phyloP scores from a whole-genome alignment of 2,113 vertebrate genomes.

The Mormyrus iriodes region DNA sequence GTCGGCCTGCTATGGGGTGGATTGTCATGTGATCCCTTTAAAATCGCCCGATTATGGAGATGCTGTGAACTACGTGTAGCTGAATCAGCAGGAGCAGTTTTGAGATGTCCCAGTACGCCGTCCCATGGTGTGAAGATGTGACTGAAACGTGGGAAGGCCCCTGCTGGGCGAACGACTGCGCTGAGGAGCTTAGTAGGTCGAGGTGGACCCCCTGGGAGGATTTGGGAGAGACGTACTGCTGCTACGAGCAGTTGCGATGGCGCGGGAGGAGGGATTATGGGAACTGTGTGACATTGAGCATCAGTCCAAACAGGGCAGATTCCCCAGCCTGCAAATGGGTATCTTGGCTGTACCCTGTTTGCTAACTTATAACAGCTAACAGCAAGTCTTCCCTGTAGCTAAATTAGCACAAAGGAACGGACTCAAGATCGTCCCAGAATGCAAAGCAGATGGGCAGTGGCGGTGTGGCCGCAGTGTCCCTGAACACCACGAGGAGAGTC shows the following conservation, averaged over 20 bases:
- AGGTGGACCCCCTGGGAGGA: background rate
- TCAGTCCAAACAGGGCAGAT: background rate
- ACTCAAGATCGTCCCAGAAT: background rate
- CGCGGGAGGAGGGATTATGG: background rate
- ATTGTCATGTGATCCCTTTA: background rate
- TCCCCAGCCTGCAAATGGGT: background rate
- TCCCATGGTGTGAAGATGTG: background rate
- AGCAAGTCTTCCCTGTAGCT: background rate
- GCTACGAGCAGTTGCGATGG: background rate
- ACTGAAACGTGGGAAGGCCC: background rate
- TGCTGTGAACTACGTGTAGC: background rate
- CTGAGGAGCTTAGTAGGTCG: background rate
- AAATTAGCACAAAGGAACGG: background rate
- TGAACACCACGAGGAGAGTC: background rate
- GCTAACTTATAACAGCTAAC: background rate
- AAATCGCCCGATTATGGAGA: background rate
- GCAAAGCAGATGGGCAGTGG: background rate
- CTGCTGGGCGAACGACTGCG: background rate
- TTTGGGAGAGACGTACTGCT: background rate
- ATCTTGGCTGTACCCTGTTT: background rate
- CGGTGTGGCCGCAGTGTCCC: background rate
- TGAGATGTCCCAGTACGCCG: background rate
- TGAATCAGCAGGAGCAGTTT: background rate
- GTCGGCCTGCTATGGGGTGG: background rate
- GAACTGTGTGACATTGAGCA: background rate